phyloP scores from a whole-genome alignment of 2,797 vertebrate genomes.

The Acrossocheilus fasciatus region DNA sequence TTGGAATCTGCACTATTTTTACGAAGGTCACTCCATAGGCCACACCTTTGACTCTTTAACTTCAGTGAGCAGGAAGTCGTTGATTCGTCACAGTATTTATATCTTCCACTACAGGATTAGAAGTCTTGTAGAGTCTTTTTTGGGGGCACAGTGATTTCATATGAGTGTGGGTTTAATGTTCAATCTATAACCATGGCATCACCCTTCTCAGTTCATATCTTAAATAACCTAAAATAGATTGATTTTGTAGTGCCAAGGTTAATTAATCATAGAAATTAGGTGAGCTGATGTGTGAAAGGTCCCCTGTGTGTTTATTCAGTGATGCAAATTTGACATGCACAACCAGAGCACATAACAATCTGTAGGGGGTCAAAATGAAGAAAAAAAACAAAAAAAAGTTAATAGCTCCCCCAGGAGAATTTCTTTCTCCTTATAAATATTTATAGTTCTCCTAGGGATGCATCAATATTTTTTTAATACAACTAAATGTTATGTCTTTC shows the following conservation, averaged over 20 bases:
- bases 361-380: neutral
- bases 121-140: neutral
- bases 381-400: neutral
- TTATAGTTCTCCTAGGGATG: neutral
- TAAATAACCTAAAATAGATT: neutral
- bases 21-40: neutral
- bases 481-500: neutral
- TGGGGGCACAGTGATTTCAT: neutral
- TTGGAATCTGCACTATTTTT: conserved; percentile 32
- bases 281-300: conserved; percentile 13
- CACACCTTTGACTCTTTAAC: conserved; percentile 27
- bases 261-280: neutral
- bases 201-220: neutral
- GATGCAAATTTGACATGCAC: conserved; percentile 12
- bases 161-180: neutral
- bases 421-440: neutral
- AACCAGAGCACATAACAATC: conserved; percentile 6
- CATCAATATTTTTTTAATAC: neutral
- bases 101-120: neutral
- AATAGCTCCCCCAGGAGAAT: neutral
- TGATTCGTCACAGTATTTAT: conserved; percentile 1
- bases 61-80: neutral
- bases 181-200: neutral
- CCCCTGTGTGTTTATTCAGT: neutral
- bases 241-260: neutral